These are phyloP conservation scores for Amniataba percoides DNA, from an alignment of 2,797 vertebrate species.

Conservation along the genomic window DNA sequence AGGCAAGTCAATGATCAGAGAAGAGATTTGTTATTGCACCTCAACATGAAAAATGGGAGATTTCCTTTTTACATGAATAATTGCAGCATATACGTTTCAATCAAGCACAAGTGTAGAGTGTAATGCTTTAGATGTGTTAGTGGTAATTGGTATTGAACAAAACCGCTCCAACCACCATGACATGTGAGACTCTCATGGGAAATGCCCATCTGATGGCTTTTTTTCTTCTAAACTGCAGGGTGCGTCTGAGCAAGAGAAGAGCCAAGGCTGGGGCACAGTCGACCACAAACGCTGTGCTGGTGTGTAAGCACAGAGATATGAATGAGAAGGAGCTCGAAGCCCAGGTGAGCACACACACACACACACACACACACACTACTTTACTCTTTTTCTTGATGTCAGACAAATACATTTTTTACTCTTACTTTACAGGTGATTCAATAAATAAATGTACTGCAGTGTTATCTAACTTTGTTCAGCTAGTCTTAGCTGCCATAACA, in stretches of 20 bases:
- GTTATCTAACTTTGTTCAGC: neutral
- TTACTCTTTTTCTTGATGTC: neutral
- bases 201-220: constrained; percentile 15
- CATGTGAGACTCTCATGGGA: neutral
- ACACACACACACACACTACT: neutral
- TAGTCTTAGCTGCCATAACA: neutral
- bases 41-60: neutral
- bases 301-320: constrained; percentile 97
- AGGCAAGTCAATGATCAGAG: constrained; percentile 76
- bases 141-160: neutral
- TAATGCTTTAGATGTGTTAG: neutral
- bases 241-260: constrained; percentile 95
- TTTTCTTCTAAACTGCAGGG: constrained; percentile 79
- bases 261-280: constrained; percentile 96
- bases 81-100: neutral
- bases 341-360: constrained; percentile 85
- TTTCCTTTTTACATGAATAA: neutral
- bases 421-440: too few relatives aligned
- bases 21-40: neutral
- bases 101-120: neutral
- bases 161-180: neutral
- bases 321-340: constrained; percentile 97
- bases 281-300: constrained; percentile 94
- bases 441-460: too few relatives aligned
- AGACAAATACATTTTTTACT: neutral